Conservation (phyloP, 2,113 vertebrate species). For the Siniperca chuatsi region DNA sequence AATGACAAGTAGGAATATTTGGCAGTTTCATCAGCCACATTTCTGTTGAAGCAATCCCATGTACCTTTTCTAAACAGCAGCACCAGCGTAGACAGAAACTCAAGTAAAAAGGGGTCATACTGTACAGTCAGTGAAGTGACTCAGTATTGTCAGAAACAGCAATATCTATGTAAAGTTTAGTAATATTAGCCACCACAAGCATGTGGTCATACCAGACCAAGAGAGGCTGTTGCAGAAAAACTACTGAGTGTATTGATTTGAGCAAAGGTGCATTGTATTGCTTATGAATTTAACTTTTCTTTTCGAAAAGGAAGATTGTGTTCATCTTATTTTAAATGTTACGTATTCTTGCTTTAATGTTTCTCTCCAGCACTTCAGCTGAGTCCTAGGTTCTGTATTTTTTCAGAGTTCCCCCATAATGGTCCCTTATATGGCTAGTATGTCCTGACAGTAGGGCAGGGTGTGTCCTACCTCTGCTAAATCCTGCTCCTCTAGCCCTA, state of each 20-base stretch:
- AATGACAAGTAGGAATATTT: not conserved
- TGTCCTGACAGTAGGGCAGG: slow-evolving; percentile 37
- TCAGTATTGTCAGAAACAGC: not conserved
- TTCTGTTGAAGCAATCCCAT: not conserved
- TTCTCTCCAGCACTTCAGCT: not conserved
- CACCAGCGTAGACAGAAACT: not conserved
- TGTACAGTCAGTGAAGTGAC: not conserved
- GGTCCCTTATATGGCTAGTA: not conserved
- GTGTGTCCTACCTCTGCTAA: slow-evolving; percentile 19
- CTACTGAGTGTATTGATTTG: not conserved
- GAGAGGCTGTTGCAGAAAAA: not conserved
- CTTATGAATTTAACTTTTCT: not conserved
- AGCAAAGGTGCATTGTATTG: not conserved
- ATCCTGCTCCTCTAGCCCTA: slow-evolving; percentile 12
- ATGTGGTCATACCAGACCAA: not conserved
- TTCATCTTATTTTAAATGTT: not conserved
- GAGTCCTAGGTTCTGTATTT: not conserved
- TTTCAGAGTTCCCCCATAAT: slow-evolving; percentile 1
- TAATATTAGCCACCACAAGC: not conserved
- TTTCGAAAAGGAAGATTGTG: not conserved
- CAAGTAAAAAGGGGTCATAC: not conserved
- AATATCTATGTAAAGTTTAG: not conserved
- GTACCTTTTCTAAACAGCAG: not conserved
- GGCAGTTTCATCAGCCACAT: not conserved
- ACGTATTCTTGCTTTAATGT: not conserved